These are phyloP conservation scores for Lasioglossum villosulum DNA, from an alignment of 2,888 invertebrate genomes.

Conservation along the genomic window DNA sequence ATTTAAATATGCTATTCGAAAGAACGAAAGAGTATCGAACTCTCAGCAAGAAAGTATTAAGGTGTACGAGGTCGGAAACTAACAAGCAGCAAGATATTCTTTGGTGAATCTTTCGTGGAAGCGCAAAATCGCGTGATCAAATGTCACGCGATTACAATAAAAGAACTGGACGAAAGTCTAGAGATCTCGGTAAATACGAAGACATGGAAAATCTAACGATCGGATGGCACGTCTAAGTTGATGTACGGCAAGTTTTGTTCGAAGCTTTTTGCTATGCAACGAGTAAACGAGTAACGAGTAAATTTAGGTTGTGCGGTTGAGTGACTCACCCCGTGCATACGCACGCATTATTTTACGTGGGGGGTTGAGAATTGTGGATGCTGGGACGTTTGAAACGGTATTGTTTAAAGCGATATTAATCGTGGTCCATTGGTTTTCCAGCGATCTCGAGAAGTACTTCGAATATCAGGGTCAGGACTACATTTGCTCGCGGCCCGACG, in stretches of 20 bases:
- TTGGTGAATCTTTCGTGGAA: neutral
- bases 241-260: neutral
- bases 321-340: neutral
- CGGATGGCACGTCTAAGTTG: neutral
- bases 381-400: neutral
- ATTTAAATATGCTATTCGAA: neutral
- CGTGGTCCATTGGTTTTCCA: conserved; percentile 80
- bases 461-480: conserved; percentile 97
- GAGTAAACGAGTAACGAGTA: neutral
- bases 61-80: neutral
- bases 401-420: conserved; percentile 57
- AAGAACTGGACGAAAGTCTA: too few relatives aligned
- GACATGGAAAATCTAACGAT: neutral
- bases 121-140: neutral
- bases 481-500: conserved; percentile 97
- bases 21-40: neutral
- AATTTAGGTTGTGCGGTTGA: neutral
- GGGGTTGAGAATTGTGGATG: neutral
- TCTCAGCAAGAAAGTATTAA: neutral
- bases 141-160: neutral
- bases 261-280: neutral
- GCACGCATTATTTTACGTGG: neutral
- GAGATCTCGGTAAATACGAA: neutral
- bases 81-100: neutral
- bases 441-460: conserved; percentile 92